These are phyloP conservation scores for Shinisaurus crocodilurus DNA, from an alignment of 2,113 vertebrate species.

Conservation along the genomic window DNA sequence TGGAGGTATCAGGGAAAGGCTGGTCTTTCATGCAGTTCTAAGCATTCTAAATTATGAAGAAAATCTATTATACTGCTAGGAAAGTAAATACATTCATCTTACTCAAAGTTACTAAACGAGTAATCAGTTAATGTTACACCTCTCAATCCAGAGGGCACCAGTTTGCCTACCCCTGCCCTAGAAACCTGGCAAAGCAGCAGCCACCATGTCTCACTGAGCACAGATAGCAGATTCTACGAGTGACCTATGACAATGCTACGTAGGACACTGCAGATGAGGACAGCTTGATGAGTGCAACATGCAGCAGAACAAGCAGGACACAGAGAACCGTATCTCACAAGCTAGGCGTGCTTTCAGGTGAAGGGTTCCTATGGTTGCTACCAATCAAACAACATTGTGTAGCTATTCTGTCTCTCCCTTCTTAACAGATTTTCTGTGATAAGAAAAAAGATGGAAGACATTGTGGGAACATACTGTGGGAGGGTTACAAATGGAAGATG, in stretches of 20 bases:
- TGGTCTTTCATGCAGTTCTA: slow-evolving; percentile 34
- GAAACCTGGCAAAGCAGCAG: slow-evolving; percentile 29
- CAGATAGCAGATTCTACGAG: slow-evolving; percentile 22
- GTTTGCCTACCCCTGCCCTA: not conserved
- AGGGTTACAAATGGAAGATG: not conserved
- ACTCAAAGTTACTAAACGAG: not conserved
- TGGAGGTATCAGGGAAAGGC: not conserved
- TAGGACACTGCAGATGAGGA: not conserved
- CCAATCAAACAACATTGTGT: too few relatives aligned
- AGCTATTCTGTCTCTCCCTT: not conserved
- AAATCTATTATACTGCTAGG: not conserved
- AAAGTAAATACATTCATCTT: slow-evolving; percentile 10
- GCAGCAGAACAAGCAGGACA: rapidly evolving
- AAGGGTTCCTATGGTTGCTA: not conserved
- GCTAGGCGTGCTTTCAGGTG: not conserved
- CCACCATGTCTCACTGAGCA: slow-evolving; percentile 9
- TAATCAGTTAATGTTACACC: not conserved
- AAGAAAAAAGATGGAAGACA: not conserved
- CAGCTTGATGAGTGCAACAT: not conserved
- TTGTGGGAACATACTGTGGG: not conserved
- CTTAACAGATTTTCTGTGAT: not conserved
- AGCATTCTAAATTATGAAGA: slow-evolving; percentile 19
- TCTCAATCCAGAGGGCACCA: not conserved
- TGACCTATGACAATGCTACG: not conserved
- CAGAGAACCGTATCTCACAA: slow-evolving; percentile 13